These are phyloP conservation scores for Megaustenia siamemsis DNA, from an alignment of 2,888 invertebrate species.

Conservation along the genomic window DNA sequence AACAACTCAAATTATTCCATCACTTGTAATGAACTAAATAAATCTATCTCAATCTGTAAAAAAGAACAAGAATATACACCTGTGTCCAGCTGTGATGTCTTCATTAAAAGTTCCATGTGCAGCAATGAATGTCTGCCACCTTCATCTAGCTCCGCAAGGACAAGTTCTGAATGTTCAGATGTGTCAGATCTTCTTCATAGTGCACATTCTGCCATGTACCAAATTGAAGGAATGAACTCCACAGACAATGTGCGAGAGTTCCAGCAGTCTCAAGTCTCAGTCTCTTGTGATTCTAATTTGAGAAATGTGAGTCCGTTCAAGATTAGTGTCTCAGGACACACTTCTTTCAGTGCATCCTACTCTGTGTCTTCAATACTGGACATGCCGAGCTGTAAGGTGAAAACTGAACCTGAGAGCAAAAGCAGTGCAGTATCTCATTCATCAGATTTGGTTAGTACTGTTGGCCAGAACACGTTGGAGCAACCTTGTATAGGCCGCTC, in stretches of 20 bases:
- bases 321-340: constrained; percentile 26
- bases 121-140: not conserved
- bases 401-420: constrained; percentile 33
- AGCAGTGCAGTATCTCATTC: not conserved
- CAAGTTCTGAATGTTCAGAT: constrained; percentile 26
- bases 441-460: not conserved
- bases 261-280: constrained; percentile 37
- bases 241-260: not conserved
- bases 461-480: constrained; percentile 11
- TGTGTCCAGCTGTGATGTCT: constrained; percentile 24
- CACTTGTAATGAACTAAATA: not conserved
- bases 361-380: constrained; percentile 49
- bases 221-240: constrained; percentile 18
- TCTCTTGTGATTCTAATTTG: not conserved
- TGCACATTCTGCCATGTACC: constrained; percentile 48
- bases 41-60: constrained; percentile 14
- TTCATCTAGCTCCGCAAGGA: not conserved
- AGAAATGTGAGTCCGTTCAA: constrained; percentile 17
- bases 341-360: constrained; percentile 42
- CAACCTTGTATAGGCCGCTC: not conserved
- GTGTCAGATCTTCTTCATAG: constrained; percentile 52
- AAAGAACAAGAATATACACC: constrained; percentile 24
- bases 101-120: not conserved
- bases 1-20: constrained; percentile 8
- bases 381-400: constrained; percentile 45